phyloP scores from a whole-genome alignment of 1,140 invertebrate species.

The Idris sp. region DNA sequence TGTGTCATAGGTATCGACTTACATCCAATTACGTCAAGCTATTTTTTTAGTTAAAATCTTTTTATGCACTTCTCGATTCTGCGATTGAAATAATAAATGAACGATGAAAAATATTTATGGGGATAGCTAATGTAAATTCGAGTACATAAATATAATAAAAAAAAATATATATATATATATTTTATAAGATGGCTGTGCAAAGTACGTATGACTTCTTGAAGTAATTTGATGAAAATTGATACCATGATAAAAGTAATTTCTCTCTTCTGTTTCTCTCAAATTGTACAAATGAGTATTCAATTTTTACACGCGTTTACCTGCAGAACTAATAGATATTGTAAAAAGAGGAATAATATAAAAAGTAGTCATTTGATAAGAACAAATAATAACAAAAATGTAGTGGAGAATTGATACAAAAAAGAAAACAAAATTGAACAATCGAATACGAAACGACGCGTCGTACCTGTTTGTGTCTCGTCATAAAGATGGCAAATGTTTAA shows the following conservation, averaged over 20 bases:
- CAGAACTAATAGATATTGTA: conserved; percentile 39
- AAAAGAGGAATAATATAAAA: conserved; percentile 13
- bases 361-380: conserved; percentile 19
- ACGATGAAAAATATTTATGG: conserved; percentile 13
- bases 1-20: conserved; percentile 19
- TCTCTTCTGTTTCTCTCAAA: conserved; percentile 26
- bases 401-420: too few relatives aligned
- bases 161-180: conserved; percentile 33
- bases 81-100: conserved; percentile 24
- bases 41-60: conserved; percentile 23
- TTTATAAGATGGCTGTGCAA: conserved; percentile 47
- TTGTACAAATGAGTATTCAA: conserved; percentile 32
- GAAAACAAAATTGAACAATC: too few relatives aligned
- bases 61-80: conserved; percentile 33
- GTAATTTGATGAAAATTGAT: conserved; percentile 23
- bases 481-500: too few relatives aligned
- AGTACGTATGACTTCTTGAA: conserved; percentile 36
- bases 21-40: conserved; percentile 27
- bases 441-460: too few relatives aligned
- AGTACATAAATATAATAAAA: conserved; percentile 24
- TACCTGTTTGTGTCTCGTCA: too few relatives aligned
- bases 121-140: conserved; percentile 25
- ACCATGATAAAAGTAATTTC: conserved; percentile 16
- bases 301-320: conserved; percentile 40
- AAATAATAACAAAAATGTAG: too few relatives aligned